These are phyloP conservation scores for Lineus longissimus DNA, from an alignment of 1,140 invertebrate species.

Conservation along the genomic window DNA sequence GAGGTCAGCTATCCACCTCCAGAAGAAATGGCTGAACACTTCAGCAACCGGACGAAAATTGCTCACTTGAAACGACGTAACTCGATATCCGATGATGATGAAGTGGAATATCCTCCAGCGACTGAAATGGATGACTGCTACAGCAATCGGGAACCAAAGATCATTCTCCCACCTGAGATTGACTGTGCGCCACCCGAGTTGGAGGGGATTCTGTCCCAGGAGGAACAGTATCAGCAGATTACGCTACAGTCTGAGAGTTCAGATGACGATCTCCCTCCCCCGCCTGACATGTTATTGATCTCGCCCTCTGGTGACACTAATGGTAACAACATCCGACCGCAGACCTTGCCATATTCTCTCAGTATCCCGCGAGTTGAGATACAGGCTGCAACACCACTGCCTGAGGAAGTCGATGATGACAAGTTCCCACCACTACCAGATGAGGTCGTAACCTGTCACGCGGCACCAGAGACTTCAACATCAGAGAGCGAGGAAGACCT, in stretches of 20 bases:
- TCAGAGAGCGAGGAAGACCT: not conserved
- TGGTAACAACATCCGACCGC: not conserved
- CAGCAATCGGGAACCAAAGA: too few relatives aligned
- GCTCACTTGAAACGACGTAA: too few relatives aligned
- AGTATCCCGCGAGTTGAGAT: not conserved
- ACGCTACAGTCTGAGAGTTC: not conserved
- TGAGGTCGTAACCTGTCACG: not conserved
- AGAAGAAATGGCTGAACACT: too few relatives aligned
- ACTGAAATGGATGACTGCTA: too few relatives aligned
- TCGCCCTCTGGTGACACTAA: not conserved
- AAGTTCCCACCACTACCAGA: not conserved
- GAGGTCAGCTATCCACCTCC: too few relatives aligned
- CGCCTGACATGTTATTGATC: not conserved
- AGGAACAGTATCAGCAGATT: too few relatives aligned
- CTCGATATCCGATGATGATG: too few relatives aligned
- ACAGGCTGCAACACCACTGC: not conserved
- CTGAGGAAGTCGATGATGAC: slow-evolving; percentile 1
- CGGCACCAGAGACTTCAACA: too few relatives aligned
- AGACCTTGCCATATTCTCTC: not conserved
- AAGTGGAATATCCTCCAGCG: too few relatives aligned
- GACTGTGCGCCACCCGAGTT: not conserved
- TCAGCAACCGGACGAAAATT: too few relatives aligned
- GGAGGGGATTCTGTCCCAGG: not conserved
- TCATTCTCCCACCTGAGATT: not conserved
- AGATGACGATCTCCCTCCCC: not conserved